Evolutionary conservation across 2,113 vertebrate species (phyloP).

Genomic region (Drymodes brunneopygia): DNA sequence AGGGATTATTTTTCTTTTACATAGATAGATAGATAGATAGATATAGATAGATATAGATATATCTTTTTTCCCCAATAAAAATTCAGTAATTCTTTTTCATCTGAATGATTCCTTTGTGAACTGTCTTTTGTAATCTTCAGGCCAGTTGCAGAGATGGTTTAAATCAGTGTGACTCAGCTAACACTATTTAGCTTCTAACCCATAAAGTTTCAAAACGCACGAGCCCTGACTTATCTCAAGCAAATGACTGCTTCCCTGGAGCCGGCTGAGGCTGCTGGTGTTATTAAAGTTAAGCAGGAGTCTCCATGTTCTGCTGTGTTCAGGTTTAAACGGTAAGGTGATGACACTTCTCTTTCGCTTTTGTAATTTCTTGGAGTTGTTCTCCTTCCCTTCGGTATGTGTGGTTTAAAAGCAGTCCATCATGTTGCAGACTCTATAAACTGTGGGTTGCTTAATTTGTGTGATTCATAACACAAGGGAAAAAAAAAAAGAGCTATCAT

Average conservation of each 20-base stretch:
- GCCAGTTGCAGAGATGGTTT: not conserved
- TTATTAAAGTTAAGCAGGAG: conserved; percentile 33
- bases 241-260: not conserved
- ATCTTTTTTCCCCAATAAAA: not conserved
- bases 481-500: not conserved
- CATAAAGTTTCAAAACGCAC: not conserved
- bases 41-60: not conserved
- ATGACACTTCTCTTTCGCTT: conserved; percentile 37
- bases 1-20: not conserved
- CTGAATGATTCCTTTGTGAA: not conserved
- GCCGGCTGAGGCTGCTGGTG: not conserved
- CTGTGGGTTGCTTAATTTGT: conserved; percentile 32
- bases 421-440: conserved; percentile 7
- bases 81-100: not conserved
- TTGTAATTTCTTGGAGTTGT: conserved; percentile 31
- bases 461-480: conserved; percentile 7
- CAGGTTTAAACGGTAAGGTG: conserved; percentile 46
- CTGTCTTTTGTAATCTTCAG: not conserved
- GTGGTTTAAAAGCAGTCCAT: conserved; percentile 51
- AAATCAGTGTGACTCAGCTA: conserved; percentile 16
- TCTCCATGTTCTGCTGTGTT: not conserved
- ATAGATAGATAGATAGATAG: no score
- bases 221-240: conserved; percentile 31
- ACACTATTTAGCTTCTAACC: not conserved
- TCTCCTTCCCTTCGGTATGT: conserved; percentile 20